These are phyloP conservation scores for Linnaemya tessellans DNA, from an alignment of 2,888 invertebrate genomes.

Conservation along the genomic window DNA sequence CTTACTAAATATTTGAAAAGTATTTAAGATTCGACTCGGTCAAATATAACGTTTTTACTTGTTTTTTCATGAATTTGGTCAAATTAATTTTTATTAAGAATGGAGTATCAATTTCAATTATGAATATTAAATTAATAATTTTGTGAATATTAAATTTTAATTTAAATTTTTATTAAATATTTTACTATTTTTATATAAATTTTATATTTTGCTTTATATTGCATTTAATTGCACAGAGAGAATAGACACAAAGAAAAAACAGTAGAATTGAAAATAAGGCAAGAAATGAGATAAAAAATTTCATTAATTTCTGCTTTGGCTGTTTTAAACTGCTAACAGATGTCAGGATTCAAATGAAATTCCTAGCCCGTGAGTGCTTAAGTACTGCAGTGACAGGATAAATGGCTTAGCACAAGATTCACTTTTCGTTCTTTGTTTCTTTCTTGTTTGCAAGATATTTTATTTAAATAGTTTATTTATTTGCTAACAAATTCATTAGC, in stretches of 20 bases:
- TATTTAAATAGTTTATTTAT: conserved; percentile 54
- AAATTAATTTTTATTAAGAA: no score
- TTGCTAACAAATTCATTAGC: conserved; percentile 65
- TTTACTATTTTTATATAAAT: not conserved
- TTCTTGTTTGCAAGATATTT: not conserved
- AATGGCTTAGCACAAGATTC: conserved; percentile 23
- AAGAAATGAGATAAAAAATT: not conserved
- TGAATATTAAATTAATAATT: no score
- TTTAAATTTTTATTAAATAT: no score
- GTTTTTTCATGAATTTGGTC: no score
- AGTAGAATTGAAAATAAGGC: not conserved
- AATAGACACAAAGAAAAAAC: not conserved
- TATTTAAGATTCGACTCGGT: no score
- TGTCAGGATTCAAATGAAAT: conserved; percentile 54
- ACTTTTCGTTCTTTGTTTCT: not conserved
- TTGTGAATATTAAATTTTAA: no score
- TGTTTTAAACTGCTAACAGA: conserved; percentile 57
- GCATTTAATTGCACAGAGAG: not conserved
- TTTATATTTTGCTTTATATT: not conserved
- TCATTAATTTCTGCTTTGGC: conserved; percentile 52
- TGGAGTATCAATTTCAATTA: no score
- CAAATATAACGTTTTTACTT: no score
- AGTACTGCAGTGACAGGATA: conserved; percentile 61
- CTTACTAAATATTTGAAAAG: no score
- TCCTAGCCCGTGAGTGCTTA: conserved; percentile 38